Evolutionary conservation across 2,113 vertebrate genomes (phyloP).

Genomic region (Dicentrarchus labrax): DNA sequence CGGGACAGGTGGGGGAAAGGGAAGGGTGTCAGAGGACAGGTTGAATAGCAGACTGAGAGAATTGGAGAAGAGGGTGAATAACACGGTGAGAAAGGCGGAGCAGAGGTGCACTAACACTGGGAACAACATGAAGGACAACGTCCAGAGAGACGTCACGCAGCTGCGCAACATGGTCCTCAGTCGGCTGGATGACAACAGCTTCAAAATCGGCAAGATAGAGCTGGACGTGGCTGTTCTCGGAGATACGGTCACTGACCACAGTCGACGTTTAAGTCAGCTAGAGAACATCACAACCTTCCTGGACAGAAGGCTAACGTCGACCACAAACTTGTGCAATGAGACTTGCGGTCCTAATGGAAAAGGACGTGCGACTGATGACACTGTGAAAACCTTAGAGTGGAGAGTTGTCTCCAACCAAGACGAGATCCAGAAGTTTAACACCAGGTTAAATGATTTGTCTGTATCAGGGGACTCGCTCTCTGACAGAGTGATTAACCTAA

Average conservation of each 20-base stretch:
- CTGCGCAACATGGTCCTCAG: slow-evolving; percentile 74
- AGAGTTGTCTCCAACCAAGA: slow-evolving; percentile 83
- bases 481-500: slow-evolving; percentile 81
- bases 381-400: slow-evolving; percentile 85
- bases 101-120: slow-evolving; percentile 82
- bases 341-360: slow-evolving; percentile 75
- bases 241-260: slow-evolving; percentile 78
- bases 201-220: slow-evolving; percentile 83
- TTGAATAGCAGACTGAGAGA: slow-evolving; percentile 85
- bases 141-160: slow-evolving; percentile 83
- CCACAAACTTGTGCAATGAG: slow-evolving; percentile 83
- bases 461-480: slow-evolving; percentile 83
- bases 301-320: slow-evolving; percentile 79
- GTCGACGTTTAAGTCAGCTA: slow-evolving; percentile 70
- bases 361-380: slow-evolving; percentile 69
- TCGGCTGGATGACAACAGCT: slow-evolving; percentile 80
- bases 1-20: slow-evolving; percentile 62
- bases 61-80: slow-evolving; percentile 88
- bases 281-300: slow-evolving; percentile 79
- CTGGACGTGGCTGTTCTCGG: slow-evolving; percentile 80
- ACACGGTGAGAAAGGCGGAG: slow-evolving; percentile 84
- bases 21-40: slow-evolving; percentile 78
- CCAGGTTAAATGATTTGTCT: slow-evolving; percentile 82
- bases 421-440: slow-evolving; percentile 84
- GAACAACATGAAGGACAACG: slow-evolving; percentile 79